phyloP scores from a whole-genome alignment of 2,888 invertebrate species.

The Rhingia campestris region DNA sequence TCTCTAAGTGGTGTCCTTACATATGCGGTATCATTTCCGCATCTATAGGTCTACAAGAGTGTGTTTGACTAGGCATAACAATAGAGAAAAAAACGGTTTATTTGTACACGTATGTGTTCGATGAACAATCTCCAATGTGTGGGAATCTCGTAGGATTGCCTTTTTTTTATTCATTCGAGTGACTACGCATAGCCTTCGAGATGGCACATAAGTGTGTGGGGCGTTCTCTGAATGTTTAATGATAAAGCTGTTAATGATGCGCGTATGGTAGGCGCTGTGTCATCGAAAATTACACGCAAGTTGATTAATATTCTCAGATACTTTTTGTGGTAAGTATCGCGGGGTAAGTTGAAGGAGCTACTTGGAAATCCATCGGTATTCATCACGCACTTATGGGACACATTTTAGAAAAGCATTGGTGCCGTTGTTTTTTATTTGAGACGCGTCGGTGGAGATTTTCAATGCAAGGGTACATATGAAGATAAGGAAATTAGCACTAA shows the following conservation, averaged over 20 bases:
- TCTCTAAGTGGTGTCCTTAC: not conserved
- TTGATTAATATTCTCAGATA: slow-evolving; percentile 35
- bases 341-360: not conserved
- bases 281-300: slow-evolving; percentile 29
- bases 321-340: not conserved
- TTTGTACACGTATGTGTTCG: not conserved
- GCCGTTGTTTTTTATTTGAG: no score
- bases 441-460: no score
- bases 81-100: not conserved
- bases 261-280: slow-evolving; percentile 14
- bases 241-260: slow-evolving; percentile 29
- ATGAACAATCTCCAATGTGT: slow-evolving; percentile 22
- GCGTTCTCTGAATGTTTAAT: slow-evolving; percentile 3
- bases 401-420: no score
- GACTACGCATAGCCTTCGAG: slow-evolving; percentile 5
- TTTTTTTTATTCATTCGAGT: slow-evolving; percentile 2
- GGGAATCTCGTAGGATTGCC: not conserved
- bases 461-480: no score
- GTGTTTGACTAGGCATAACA: not conserved
- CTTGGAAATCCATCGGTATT: no score
- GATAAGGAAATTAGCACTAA: no score
- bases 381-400: no score
- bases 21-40: not conserved
- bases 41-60: not conserved
- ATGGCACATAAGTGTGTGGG: slow-evolving; percentile 11